Evolutionary conservation across 2,888 invertebrate species (phyloP).

Genomic region (Eudemis profundana): DNA sequence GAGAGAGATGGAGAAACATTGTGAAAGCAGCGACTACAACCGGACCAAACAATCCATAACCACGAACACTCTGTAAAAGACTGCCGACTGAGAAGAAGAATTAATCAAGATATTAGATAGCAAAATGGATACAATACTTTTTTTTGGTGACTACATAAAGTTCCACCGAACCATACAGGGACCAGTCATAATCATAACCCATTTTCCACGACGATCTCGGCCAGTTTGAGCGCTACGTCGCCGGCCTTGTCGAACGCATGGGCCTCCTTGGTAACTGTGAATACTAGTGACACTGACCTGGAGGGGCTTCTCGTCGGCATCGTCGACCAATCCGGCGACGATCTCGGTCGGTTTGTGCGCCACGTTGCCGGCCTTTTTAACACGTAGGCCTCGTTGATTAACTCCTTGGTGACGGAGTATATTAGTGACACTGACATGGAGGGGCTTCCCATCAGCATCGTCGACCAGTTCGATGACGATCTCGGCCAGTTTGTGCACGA

Average conservation of each 20-base stretch:
- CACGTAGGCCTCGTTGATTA: constrained; percentile 95
- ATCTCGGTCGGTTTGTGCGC: constrained; percentile 96
- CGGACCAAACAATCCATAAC: too few species aligned
- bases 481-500: constrained; percentile 96
- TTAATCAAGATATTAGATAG: too few species aligned
- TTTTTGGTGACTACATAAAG: too few species aligned
- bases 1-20: too few species aligned
- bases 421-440: constrained; percentile 87
- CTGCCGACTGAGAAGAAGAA: too few species aligned
- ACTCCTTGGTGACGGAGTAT: constrained; percentile 91
- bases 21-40: too few species aligned
- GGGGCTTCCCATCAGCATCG: constrained; percentile 85
- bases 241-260: constrained; percentile 91
- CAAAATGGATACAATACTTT: too few species aligned
- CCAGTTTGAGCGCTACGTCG: constrained; percentile 94
- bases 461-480: constrained; percentile 91
- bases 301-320: constrained; percentile 86
- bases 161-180: too few species aligned
- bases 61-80: too few species aligned
- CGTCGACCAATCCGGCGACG: constrained; percentile 89
- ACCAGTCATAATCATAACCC: too few species aligned
- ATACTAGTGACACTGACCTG: constrained; percentile 84
- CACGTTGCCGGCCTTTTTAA: constrained; percentile 90
- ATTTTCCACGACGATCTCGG: constrained; percentile 92
- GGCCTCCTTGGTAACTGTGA: constrained; percentile 89